A percentile compares a stretch with the other conserved stretches of the same genome.
These are phyloP conservation scores for Phymastichus coffea DNA, from an alignment of 1,140 invertebrate genomes.

Conservation along the genomic window DNA sequence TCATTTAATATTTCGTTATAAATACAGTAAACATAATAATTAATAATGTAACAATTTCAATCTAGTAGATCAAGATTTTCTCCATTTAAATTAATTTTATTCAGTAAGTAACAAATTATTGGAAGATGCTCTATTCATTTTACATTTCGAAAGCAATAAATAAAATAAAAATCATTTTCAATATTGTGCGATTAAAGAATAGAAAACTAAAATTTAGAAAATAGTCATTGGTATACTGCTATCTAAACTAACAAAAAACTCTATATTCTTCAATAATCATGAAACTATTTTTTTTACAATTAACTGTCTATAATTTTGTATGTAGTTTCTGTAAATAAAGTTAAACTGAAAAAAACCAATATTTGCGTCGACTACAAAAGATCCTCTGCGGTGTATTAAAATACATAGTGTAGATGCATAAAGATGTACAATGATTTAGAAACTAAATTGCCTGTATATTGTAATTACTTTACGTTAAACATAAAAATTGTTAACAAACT, in stretches of 20 bases:
- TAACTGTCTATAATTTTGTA: slow-evolving; percentile 54
- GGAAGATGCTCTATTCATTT: too few species aligned
- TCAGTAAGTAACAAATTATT: too few species aligned
- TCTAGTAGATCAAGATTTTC: too few species aligned
- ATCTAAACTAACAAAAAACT: slow-evolving; percentile 44
- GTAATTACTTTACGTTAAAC: slow-evolving; percentile 33
- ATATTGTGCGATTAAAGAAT: too few species aligned
- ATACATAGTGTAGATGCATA: slow-evolving; percentile 34
- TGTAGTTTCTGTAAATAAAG: slow-evolving; percentile 51
- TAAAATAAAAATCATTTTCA: too few species aligned
- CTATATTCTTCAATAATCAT: slow-evolving; percentile 47
- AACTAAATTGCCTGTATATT: slow-evolving; percentile 43
- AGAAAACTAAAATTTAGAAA: too few species aligned
- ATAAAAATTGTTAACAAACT: slow-evolving; percentile 21
- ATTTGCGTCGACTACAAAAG: slow-evolving; percentile 38
- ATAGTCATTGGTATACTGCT: too few species aligned
- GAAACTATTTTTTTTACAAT: slow-evolving; percentile 51
- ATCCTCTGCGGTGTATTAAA: slow-evolving; percentile 33
- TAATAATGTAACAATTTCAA: too few species aligned
- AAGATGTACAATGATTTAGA: slow-evolving; percentile 54
- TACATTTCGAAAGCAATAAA: too few species aligned
- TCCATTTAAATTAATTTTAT: too few species aligned
- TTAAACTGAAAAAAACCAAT: slow-evolving; percentile 34
- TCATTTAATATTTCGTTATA: too few species aligned
- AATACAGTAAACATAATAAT: too few species aligned